Conservation (phyloP, 1,140 invertebrate species). For the Coelopa frigida region DNA sequence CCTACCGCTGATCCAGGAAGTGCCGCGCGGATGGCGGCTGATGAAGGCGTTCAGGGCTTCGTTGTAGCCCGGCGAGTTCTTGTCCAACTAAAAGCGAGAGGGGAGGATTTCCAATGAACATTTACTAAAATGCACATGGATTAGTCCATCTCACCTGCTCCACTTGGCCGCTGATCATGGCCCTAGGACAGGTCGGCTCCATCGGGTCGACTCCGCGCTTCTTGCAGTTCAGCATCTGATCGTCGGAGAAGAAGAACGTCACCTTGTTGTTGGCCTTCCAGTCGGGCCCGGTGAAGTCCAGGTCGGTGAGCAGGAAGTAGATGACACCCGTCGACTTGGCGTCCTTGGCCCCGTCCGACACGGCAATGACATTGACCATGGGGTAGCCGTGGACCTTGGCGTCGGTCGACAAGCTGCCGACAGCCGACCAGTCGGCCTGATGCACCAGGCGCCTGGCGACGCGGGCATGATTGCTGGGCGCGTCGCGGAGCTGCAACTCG, state of each 20-base stretch:
- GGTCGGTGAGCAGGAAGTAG: constrained; percentile 66
- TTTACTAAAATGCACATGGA: not conserved
- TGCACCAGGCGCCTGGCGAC: constrained; percentile 45
- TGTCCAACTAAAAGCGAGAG: constrained; percentile 48
- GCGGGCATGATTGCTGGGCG: constrained; percentile 30
- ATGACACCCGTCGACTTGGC: constrained; percentile 64
- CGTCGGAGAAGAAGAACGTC: constrained; percentile 59
- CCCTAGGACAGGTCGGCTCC: constrained; percentile 69
- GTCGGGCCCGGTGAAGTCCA: constrained; percentile 67
- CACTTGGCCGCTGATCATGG: constrained; percentile 64
- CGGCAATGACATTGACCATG: constrained; percentile 64
- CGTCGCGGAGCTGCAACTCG: not conserved
- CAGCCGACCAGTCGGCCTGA: constrained; percentile 60
- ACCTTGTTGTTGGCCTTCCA: constrained; percentile 53
- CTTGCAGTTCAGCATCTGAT: constrained; percentile 60
- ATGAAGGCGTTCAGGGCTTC: constrained; percentile 59
- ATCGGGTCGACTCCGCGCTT: constrained; percentile 61
- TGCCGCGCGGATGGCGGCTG: constrained; percentile 61
- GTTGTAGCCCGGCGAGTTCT: constrained; percentile 50
- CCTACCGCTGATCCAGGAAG: constrained; percentile 53
- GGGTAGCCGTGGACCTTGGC: constrained; percentile 57
- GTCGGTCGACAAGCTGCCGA: constrained; percentile 64
- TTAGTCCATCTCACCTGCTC: constrained; percentile 48
- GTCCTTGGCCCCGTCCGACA: constrained; percentile 59
- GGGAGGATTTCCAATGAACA: not conserved